Percentiles rank a stretch among this genome's conserved stretches.
Evolutionary conservation across 2,888 invertebrate genomes (phyloP).

Genomic region (Drosophila rellima): DNA sequence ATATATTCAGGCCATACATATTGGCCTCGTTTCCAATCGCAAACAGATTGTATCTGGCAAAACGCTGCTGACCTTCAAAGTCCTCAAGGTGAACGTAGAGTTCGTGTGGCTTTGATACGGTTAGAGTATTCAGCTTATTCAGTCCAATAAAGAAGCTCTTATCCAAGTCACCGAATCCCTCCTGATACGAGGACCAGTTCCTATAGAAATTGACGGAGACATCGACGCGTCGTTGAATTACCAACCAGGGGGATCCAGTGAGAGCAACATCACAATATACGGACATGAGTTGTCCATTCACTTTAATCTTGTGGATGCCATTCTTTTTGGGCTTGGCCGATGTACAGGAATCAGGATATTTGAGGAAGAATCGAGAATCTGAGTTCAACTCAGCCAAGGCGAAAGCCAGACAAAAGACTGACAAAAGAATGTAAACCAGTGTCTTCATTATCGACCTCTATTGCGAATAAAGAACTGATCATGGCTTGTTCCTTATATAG

Average conservation of each 20-base stretch:
- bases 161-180: slow-evolving; percentile 32
- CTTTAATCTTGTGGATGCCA: slow-evolving; percentile 39
- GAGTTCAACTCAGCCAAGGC: not conserved
- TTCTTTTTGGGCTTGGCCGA: slow-evolving; percentile 39
- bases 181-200: slow-evolving; percentile 27
- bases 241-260: slow-evolving; percentile 35
- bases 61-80: slow-evolving; percentile 87
- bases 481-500: slow-evolving; percentile 12
- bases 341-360: slow-evolving; percentile 36
- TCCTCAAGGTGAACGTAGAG: slow-evolving; percentile 88
- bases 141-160: slow-evolving; percentile 88
- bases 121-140: slow-evolving; percentile 87
- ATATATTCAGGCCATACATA: slow-evolving; percentile 88
- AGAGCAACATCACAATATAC: slow-evolving; percentile 30
- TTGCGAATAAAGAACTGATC: not conserved
- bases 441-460: slow-evolving; percentile 18
- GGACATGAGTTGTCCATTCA: slow-evolving; percentile 22
- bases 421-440: slow-evolving; percentile 14
- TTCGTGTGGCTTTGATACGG: slow-evolving; percentile 85
- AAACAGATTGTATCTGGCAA: slow-evolving; percentile 88
- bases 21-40: slow-evolving; percentile 89
- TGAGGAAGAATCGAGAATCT: not conserved
- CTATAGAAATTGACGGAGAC: slow-evolving; percentile 38
- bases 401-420: slow-evolving; percentile 14
- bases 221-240: slow-evolving; percentile 31